phyloP scores from a whole-genome alignment of 2,113 vertebrate species.

The Cyprinodon tularosa region DNA sequence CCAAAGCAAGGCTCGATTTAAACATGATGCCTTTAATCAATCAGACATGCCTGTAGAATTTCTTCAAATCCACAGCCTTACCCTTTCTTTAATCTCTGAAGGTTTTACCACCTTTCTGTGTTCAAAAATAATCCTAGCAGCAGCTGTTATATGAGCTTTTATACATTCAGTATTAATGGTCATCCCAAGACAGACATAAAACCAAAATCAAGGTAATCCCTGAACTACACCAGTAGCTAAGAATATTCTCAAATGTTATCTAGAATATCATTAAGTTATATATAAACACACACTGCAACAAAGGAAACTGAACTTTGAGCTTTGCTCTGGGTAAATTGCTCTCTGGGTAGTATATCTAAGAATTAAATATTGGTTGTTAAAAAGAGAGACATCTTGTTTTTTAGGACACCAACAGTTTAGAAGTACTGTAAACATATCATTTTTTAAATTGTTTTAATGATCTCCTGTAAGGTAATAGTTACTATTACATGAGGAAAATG shows the following conservation, averaged over 20 bases:
- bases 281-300: not conserved
- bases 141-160: not conserved
- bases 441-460: too few relatives aligned
- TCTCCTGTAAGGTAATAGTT: too few relatives aligned
- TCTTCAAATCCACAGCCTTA: not conserved
- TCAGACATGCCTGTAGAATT: not conserved
- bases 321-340: too few relatives aligned
- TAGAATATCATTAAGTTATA: not conserved
- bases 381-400: too few relatives aligned
- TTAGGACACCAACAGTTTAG: too few relatives aligned
- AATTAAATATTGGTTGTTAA: too few relatives aligned
- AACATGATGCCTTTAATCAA: not conserved
- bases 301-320: not conserved
- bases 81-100: not conserved
- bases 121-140: not conserved
- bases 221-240: not conserved
- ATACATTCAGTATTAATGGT: not conserved
- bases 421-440: too few relatives aligned
- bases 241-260: not conserved
- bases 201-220: not conserved
- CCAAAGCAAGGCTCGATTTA: not conserved
- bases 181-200: not conserved
- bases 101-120: not conserved
- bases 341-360: too few relatives aligned
- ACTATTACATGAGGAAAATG: too few relatives aligned